A percentile compares a stretch with the other conserved stretches of the same genome.
Conservation (phyloP, 2,797 vertebrate species). For the Onychomys torridus region DNA sequence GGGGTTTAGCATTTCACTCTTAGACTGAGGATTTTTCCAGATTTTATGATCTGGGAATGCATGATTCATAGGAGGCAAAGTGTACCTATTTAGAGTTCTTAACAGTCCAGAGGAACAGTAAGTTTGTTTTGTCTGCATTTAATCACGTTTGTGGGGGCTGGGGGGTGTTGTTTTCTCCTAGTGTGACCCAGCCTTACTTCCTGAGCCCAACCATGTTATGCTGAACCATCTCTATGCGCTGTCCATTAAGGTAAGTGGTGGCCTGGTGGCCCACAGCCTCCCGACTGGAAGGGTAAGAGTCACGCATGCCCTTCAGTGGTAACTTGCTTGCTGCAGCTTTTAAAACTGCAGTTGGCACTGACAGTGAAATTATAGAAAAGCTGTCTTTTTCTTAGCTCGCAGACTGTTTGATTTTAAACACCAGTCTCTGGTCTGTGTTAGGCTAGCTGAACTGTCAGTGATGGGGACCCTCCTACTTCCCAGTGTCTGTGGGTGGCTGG, state of each 20-base stretch:
- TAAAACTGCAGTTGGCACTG: not conserved
- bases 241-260: constrained; percentile 94
- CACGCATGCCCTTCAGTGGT: not conserved
- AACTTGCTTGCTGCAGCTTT: not conserved
- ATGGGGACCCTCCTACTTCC: not conserved
- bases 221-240: constrained; percentile 98
- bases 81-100: constrained; percentile 25
- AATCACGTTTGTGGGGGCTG: not conserved
- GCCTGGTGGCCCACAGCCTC: fast-evolving
- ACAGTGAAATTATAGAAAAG: not conserved
- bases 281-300: not conserved
- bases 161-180: constrained; percentile 79
- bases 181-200: constrained; percentile 98
- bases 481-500: constrained; percentile 19
- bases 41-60: constrained; percentile 27
- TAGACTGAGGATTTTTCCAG: constrained; percentile 37
- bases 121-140: not conserved
- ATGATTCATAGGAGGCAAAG: constrained; percentile 35
- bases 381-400: not conserved
- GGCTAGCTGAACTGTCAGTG: constrained; percentile 3
- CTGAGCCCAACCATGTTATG: constrained; percentile 99
- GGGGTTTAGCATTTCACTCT: not conserved
- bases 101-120: not conserved
- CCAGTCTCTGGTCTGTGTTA: not conserved
- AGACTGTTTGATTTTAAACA: not conserved